phyloP scores from a whole-genome alignment of 2,797 vertebrate genomes.

The Tenualosa thibaudeaui region DNA sequence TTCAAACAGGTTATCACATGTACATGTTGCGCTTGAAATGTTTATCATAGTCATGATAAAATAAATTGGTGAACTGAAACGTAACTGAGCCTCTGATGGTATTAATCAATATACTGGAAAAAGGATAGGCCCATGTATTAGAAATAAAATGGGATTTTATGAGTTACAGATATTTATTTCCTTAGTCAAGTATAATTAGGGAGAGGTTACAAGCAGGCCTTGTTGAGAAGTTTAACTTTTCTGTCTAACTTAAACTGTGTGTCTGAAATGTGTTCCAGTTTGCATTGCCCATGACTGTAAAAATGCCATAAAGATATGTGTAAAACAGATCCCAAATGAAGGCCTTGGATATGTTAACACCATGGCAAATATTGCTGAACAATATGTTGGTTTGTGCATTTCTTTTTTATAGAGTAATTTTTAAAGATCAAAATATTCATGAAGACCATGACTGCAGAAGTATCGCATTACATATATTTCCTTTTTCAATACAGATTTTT shows the following conservation, averaged over 20 bases:
- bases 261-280: not conserved
- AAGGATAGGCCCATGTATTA: not conserved
- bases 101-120: too few species aligned
- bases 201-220: not conserved
- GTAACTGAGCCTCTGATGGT: too few species aligned
- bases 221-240: not conserved
- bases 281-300: conserved; percentile 15
- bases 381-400: not conserved
- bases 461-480: too few species aligned
- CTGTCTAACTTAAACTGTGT: not conserved
- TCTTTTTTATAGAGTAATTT: not conserved
- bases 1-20: too few species aligned
- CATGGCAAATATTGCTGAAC: not conserved
- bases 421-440: not conserved
- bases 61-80: too few species aligned
- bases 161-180: not conserved
- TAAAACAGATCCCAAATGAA: not conserved
- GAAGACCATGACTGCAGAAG: not conserved
- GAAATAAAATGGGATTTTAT: not conserved
- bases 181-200: not conserved
- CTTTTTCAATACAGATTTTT: not conserved
- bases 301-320: not conserved
- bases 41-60: too few species aligned
- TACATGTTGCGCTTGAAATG: too few species aligned
- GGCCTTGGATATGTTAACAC: not conserved